Conservation (phyloP, 2,113 vertebrate species). For the Hyaena hyaena region DNA sequence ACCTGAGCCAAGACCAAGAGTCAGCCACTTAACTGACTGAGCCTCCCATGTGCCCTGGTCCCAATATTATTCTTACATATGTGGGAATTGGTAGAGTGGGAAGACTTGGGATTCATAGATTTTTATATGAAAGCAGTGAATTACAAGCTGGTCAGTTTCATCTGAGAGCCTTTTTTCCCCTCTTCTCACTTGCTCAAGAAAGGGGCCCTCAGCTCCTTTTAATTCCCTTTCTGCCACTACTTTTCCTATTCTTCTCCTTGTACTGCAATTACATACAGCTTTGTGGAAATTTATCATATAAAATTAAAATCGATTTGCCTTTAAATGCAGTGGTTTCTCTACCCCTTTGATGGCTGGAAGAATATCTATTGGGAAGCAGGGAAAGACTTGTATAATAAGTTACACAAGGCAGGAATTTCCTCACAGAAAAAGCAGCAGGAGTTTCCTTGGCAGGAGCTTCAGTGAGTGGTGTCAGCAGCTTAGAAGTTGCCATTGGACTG, state of each 20-base stretch:
- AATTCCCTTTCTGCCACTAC: background rate
- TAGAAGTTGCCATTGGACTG: constrained; percentile 57
- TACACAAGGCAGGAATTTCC: background rate
- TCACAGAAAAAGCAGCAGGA: constrained; percentile 41
- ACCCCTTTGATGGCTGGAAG: background rate
- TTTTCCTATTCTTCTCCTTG: background rate
- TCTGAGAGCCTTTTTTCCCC: background rate
- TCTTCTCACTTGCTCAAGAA: background rate
- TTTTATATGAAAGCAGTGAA: background rate
- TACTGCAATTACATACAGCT: background rate
- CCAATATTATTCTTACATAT: background rate
- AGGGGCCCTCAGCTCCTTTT: background rate
- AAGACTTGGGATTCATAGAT: background rate
- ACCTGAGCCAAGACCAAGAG: no score
- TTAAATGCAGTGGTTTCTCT: background rate
- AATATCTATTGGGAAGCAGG: background rate
- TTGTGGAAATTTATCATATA: background rate
- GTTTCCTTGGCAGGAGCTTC: constrained; percentile 5
- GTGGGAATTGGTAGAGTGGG: background rate
- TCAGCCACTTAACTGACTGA: no score
- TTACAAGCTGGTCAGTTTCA: background rate
- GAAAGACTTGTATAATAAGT: background rate
- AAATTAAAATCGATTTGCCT: background rate
- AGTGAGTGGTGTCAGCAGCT: constrained; percentile 21
- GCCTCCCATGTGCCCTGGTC: no score